phyloP scores from a whole-genome alignment of 2,888 invertebrate species.

The Elegia similella region DNA sequence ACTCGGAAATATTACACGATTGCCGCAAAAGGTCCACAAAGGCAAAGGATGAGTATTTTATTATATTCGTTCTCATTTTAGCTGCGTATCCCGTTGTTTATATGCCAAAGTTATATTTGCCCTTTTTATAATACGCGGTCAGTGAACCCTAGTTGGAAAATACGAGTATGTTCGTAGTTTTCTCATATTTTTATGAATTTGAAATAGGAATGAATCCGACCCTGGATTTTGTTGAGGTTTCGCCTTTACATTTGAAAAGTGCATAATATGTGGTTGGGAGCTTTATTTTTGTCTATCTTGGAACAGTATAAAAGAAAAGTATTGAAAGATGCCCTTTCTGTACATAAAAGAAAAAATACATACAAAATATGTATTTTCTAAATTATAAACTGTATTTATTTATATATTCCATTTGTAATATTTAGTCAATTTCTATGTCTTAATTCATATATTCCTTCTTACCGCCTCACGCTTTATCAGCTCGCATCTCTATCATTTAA shows the following conservation, averaged over 20 bases:
- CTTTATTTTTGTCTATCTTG: too few species aligned
- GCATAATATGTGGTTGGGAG: not conserved
- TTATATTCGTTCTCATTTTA: conserved; percentile 51
- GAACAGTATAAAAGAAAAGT: too few species aligned
- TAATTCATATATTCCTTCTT: too few species aligned
- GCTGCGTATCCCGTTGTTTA: conserved; percentile 56
- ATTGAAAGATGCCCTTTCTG: too few species aligned
- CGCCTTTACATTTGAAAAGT: not conserved
- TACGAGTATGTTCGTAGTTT: conserved; percentile 38
- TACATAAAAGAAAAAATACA: too few species aligned
- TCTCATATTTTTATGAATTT: conserved; percentile 54
- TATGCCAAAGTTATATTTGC: conserved; percentile 50
- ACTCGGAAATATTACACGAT: conserved; percentile 25
- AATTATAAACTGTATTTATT: too few species aligned
- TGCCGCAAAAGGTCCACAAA: conserved; percentile 54
- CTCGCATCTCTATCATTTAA: too few species aligned
- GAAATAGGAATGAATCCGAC: conserved; percentile 27
- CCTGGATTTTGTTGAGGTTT: not conserved
- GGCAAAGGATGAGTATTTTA: conserved; percentile 52
- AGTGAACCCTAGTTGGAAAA: conserved; percentile 42
- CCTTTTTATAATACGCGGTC: conserved; percentile 43
- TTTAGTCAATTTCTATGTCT: too few species aligned
- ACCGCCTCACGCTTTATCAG: too few species aligned
- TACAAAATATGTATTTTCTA: too few species aligned
- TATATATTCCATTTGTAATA: too few species aligned